These are phyloP conservation scores for Caenorhabditis virilis DNA, from an alignment of 2,888 invertebrate species.

Conservation along the genomic window DNA sequence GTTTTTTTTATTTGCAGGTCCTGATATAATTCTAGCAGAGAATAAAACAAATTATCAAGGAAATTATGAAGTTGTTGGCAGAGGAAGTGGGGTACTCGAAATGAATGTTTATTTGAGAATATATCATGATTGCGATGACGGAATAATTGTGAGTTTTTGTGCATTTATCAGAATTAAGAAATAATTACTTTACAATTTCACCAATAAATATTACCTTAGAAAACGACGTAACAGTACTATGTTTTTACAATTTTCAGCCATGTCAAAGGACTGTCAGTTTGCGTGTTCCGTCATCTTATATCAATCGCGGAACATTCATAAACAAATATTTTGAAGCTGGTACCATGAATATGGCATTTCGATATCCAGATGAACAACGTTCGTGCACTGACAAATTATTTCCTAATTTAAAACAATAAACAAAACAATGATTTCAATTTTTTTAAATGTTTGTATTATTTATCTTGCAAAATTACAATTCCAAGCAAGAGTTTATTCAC, in stretches of 20 bases:
- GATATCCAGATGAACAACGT: slow-evolving; percentile 55
- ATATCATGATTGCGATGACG: slow-evolving; percentile 55
- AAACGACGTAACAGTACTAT: too few relatives aligned
- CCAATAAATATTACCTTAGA: too few relatives aligned
- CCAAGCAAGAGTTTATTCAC: slow-evolving; percentile 2
- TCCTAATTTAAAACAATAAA: slow-evolving; percentile 12
- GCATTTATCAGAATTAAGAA: too few relatives aligned
- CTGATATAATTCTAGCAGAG: slow-evolving; percentile 51
- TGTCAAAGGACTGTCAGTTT: slow-evolving; percentile 57
- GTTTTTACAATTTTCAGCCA: slow-evolving; percentile 34
- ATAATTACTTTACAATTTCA: too few relatives aligned
- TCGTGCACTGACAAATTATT: slow-evolving; percentile 48
- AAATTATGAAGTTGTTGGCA: slow-evolving; percentile 50
- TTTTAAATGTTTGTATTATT: slow-evolving; percentile 2
- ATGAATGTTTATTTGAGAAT: slow-evolving; percentile 46
- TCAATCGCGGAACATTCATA: slow-evolving; percentile 45
- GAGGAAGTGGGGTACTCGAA: slow-evolving; percentile 44
- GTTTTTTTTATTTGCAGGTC: slow-evolving; percentile 34
- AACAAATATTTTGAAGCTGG: slow-evolving; percentile 59
- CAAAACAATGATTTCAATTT: too few relatives aligned
- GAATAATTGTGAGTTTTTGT: slow-evolving; percentile 19
- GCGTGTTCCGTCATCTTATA: slow-evolving; percentile 51
- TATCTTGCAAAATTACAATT: too few relatives aligned
- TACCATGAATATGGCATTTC: slow-evolving; percentile 59
- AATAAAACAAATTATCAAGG: slow-evolving; percentile 52